Evolutionary conservation across 2,113 vertebrate species (phyloP).

Genomic region (Oreotrochilus melanogaster): DNA sequence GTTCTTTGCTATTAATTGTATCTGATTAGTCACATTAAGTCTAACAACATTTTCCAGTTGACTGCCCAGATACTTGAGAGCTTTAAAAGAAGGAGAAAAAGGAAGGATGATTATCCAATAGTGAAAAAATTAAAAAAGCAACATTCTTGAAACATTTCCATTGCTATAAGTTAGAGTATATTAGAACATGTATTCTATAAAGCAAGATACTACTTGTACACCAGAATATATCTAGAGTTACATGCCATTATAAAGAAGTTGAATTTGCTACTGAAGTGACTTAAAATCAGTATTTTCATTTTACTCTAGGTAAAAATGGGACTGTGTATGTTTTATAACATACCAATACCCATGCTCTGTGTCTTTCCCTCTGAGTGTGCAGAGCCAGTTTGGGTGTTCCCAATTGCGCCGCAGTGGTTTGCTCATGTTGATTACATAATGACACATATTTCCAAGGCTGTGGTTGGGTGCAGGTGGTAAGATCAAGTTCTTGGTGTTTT

Average conservation of each 20-base stretch:
- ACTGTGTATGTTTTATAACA: neutral
- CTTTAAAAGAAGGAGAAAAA: neutral
- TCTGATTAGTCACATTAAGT: constrained; percentile 5
- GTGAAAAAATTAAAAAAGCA: neutral
- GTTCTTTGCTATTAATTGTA: neutral
- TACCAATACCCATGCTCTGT: neutral
- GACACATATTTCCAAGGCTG: constrained; percentile 45
- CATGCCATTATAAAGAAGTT: neutral
- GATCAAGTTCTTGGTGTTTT: neutral
- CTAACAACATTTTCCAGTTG: neutral
- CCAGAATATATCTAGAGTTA: neutral
- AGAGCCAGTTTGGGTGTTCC: constrained; percentile 61
- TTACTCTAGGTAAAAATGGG: neutral
- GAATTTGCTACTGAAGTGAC: neutral
- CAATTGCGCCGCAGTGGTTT: constrained; percentile 20
- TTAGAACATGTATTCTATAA: neutral
- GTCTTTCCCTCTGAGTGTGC: neutral
- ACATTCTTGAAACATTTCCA: neutral
- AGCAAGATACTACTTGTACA: neutral
- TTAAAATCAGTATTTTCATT: neutral
- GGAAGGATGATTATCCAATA: neutral
- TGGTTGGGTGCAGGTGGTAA: constrained; percentile 56
- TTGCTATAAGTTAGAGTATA: neutral
- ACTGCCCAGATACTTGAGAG: neutral
- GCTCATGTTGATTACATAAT: constrained; percentile 64